Conservation (phyloP, 2,888 invertebrate species). For the Amphimallon solstitiale region DNA sequence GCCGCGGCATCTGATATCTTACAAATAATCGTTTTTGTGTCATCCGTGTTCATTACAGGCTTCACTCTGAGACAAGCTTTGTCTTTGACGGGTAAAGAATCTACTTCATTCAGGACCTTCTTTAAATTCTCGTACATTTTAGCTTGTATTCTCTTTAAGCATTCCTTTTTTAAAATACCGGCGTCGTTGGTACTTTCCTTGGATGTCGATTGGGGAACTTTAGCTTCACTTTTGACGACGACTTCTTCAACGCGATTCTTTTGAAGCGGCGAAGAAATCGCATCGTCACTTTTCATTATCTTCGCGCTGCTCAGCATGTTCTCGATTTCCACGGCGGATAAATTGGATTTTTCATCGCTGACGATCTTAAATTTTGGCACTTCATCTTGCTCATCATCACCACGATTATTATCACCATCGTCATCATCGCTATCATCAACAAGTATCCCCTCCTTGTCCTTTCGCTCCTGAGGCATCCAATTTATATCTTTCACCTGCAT, state of each 20-base stretch:
- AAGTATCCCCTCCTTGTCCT: neutral
- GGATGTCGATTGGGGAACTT: neutral
- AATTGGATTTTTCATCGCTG: slow-evolving; percentile 26
- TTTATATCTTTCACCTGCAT: slow-evolving; percentile 23
- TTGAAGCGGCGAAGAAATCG: slow-evolving; percentile 4
- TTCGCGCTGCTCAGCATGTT: slow-evolving; percentile 16
- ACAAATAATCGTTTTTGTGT: no score
- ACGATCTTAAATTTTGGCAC: slow-evolving; percentile 25
- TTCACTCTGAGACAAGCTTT: neutral
- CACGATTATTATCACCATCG: no score
- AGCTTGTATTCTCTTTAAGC: slow-evolving; percentile 22
- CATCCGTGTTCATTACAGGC: no score
- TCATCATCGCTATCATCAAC: neutral
- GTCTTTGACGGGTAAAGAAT: slow-evolving; percentile 14
- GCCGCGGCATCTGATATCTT: neutral
- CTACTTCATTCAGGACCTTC: slow-evolving; percentile 25
- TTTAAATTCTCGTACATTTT: slow-evolving; percentile 26
- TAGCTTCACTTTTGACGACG: no score
- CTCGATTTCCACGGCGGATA: slow-evolving; percentile 26
- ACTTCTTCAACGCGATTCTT: neutral
- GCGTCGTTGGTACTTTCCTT: neutral
- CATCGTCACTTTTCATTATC: slow-evolving; percentile 12
- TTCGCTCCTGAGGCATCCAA: neutral
- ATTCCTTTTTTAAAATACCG: slow-evolving; percentile 6
- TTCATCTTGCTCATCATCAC: neutral